phyloP scores from a whole-genome alignment of 2,113 vertebrate species.

The Hippolais icterina region DNA sequence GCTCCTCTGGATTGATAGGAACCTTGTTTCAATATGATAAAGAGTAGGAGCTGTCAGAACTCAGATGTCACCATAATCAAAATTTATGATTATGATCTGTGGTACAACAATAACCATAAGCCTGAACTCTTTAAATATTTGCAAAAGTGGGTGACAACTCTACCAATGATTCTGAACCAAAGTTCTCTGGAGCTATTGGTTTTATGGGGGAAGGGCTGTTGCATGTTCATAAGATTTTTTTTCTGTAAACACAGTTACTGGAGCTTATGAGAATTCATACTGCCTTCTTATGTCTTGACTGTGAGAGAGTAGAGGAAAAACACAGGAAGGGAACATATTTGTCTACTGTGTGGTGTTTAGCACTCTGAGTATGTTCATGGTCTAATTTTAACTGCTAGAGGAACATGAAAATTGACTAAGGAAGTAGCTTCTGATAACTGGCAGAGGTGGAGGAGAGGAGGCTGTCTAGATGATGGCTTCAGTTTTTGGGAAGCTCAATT shows the following conservation, averaged over 20 bases:
- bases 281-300: background rate
- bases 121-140: background rate
- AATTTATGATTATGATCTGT: background rate
- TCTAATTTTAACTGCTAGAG: background rate
- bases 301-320: background rate
- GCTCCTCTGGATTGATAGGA: background rate
- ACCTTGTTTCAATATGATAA: background rate
- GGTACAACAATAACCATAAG: background rate
- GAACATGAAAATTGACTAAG: background rate
- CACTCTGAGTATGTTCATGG: background rate
- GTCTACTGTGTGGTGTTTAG: background rate
- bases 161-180: background rate
- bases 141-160: background rate
- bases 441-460: background rate
- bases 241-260: background rate
- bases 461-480: background rate
- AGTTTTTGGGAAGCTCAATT: background rate
- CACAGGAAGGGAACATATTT: background rate
- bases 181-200: background rate
- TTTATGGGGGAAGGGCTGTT: background rate
- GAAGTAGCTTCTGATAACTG: background rate
- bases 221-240: accelerated
- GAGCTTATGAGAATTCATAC: background rate
- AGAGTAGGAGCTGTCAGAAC: background rate
- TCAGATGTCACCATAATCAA: background rate